Evolutionary conservation across 2,888 invertebrate genomes (phyloP).

Genomic region (Leistus spinibarbis): DNA sequence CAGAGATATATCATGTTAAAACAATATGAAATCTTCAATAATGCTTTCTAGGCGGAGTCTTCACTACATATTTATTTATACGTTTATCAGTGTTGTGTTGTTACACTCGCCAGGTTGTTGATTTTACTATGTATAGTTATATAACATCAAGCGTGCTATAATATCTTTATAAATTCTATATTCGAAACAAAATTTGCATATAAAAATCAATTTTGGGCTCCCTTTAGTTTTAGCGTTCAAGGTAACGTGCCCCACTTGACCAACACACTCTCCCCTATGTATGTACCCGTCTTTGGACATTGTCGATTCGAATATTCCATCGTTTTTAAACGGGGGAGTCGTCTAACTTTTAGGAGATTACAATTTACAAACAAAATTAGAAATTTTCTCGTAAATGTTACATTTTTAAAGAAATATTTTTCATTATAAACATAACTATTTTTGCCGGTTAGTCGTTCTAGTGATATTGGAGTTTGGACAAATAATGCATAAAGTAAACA

Average conservation of each 20-base stretch:
- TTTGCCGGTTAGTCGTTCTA: too few species aligned
- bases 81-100: neutral
- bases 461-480: too few species aligned
- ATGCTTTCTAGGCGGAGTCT: neutral
- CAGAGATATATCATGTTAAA: neutral
- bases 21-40: neutral
- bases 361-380: neutral
- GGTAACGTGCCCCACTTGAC: neutral
- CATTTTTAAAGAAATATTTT: too few species aligned
- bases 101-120: neutral
- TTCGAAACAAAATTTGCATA: neutral
- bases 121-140: neutral
- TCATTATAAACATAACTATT: too few species aligned
- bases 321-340: neutral
- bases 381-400: neutral
- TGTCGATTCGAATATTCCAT: conserved; percentile 4
- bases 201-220: neutral
- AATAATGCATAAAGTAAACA: too few species aligned
- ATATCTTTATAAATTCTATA: neutral
- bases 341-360: neutral
- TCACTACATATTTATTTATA: neutral
- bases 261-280: too few species aligned
- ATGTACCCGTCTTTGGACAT: neutral
- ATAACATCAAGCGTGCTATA: neutral
- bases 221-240: neutral